Base-by-base conservation (phyloP, 2,113 vertebrate species). In the Tor tambroides region DNA sequence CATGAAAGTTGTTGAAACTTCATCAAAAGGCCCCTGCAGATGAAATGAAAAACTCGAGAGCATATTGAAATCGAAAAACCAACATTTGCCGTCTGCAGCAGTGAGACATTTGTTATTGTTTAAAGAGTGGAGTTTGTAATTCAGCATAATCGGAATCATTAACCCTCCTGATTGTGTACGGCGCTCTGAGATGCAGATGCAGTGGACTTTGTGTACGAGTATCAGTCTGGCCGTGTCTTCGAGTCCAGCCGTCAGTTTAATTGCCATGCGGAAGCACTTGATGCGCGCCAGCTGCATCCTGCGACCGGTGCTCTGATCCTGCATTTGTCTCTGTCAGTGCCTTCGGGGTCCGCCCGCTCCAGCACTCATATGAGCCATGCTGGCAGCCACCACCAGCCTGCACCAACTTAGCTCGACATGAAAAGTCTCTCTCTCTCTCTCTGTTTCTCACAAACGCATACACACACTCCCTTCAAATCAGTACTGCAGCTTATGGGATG, bases 221-320 rank as follows among this genome's bases (percentile, higher is more conserved):
- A 69, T 84, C 89, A 75, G 28, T 86, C 87, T 86, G 87, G 54
- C 86, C 85, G 32, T 67, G 76, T 75, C 35, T 86, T 65, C 32
- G 80, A 88, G 87, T 84, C 89, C 86, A 87, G 91, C 90, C 91
- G 88, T 91, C 88, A 49, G 88, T 90, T 89, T 93, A 93, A 93
- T 92, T 92, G 92, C 90, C 90, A 92, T 88, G 91, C 92, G 92
- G 92, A 93, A 92, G 93, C 91, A 78, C 91, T 94, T 93, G 92
- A 94, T 93, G 88, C 80, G 76, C 79, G 88, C 92, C 95, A 95
- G 94, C 94, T 95, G 94, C 94, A 94, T 94, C 93, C 93, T 93
- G 92, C 85, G 93, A 93, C 93, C 89, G 23, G 80, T 59, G 15
- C 91, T 92, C 87, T 84, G 89, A 92, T 92, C 93, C 88, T 86